Evolutionary conservation across 1,140 invertebrate genomes (phyloP).

Genomic region (Hypsibius dujardini): DNA sequence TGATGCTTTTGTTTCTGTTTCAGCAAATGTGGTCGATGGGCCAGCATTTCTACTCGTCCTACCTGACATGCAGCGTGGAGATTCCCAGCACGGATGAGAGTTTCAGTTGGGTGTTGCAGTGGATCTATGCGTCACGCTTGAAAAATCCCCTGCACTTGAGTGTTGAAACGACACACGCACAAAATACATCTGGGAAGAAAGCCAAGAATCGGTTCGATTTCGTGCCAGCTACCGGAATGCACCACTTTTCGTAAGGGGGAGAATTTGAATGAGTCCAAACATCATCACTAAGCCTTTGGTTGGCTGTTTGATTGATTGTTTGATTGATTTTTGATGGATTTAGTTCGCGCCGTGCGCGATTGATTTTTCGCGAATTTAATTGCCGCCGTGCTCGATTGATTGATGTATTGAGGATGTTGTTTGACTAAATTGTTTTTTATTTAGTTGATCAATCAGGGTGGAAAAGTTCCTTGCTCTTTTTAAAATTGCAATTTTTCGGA

Average conservation of each 20-base stretch:
- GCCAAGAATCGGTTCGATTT: background rate
- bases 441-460: no score
- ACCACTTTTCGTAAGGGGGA: background rate
- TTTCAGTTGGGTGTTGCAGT: constrained; percentile 14
- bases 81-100: constrained; percentile 14
- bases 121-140: background rate
- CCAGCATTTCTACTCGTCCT: constrained; percentile 2
- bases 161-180: background rate
- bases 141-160: background rate
- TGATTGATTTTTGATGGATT: background rate
- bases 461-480: background rate
- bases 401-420: background rate
- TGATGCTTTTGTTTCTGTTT: no score
- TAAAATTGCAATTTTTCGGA: background rate
- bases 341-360: background rate
- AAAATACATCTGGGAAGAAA: background rate
- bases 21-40: constrained; percentile 12
- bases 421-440: no score
- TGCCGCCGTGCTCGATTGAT: background rate
- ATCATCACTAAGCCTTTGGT: background rate
- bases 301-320: background rate
- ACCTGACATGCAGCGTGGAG: background rate
- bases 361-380: background rate
- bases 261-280: background rate
- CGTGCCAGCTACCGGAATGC: background rate